Base-by-base conservation (phyloP, 1,140 invertebrate genomes). In the Grapholita molesta region DNA sequence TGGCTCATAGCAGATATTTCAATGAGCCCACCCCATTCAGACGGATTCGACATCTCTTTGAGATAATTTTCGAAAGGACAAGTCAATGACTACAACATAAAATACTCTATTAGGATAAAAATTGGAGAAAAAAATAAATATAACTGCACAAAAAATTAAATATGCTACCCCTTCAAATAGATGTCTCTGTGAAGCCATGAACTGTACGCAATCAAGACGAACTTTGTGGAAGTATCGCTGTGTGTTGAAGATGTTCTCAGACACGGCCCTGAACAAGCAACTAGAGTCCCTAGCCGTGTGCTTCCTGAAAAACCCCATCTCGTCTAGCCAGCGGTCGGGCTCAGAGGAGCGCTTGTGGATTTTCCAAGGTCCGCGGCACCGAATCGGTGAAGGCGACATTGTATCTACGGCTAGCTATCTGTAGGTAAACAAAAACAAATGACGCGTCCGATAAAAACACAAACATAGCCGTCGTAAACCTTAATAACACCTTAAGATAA, bases 181-280 rank as follows among this genome's bases (percentile, higher is more conserved):
- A 64, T 89, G 86, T 69, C 77, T 80, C 66, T 96, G 93, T 5
- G 93, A 84, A 67, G 92, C 92, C 93, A 96, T 96, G 86, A 94
- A 97, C 11, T 94, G 88, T 9, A 96, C 92, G 76, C 95, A 96
- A 71, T 96, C 94, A 75, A 94, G 91, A 64, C 97, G 93, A 15
- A 97, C 94, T 82, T 93, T 94, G 69, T 95, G 92, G 79, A 96
- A 96, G 86, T 94, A 94, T 75, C 94, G 92, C 90, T 97, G 97
- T 7, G 95, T 97, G 69, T 95, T 93, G 88, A 95, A 97, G 65
- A 97, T 94, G 85, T 97, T 96, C 92, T 98, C 97, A 18, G 96
- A 96, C 25, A 97, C 94, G 12, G 95, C 96, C 73, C 97, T 93
- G 85, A 98, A 98, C 28, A 98, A 92, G 77, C 96, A 97, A 24